Percentiles rank a stretch among this genome's conserved stretches.
These are phyloP conservation scores for Epistrophe eligans DNA, from an alignment of 2,888 invertebrate genomes.

Conservation along the genomic window DNA sequence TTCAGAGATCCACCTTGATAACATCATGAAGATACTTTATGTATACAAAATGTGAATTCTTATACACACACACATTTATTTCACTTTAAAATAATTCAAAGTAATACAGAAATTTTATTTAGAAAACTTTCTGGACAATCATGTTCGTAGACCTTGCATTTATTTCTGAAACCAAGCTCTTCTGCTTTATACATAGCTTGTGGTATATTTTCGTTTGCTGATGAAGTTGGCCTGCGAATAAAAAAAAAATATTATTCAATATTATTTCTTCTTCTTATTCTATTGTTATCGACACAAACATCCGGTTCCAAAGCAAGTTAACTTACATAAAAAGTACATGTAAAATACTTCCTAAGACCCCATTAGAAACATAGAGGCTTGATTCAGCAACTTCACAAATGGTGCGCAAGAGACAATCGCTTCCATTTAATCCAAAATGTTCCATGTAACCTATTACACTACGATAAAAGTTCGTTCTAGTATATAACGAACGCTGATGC, in stretches of 20 bases:
- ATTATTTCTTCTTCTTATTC: background rate
- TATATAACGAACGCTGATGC: conserved; percentile 70
- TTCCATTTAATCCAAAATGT: conserved; percentile 84
- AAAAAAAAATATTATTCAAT: background rate
- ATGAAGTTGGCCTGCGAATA: conserved; percentile 86
- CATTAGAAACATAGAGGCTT: conserved; percentile 84
- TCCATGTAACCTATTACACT: conserved; percentile 80
- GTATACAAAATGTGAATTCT: no score
- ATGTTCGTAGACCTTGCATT: conserved; percentile 85
- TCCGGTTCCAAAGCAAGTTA: background rate
- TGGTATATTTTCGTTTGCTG: conserved; percentile 85
- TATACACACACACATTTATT: no score
- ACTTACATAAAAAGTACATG: conserved; percentile 89
- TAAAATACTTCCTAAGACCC: conserved; percentile 88
- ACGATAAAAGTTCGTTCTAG: conserved; percentile 80
- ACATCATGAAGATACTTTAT: no score
- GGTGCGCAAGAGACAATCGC: conserved; percentile 86
- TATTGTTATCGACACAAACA: background rate
- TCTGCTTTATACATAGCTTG: conserved; percentile 86
- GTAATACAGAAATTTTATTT: conserved; percentile 83
- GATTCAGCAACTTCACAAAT: conserved; percentile 87
- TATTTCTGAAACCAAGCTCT: conserved; percentile 84
- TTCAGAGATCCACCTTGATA: no score
- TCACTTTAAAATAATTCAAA: no score
- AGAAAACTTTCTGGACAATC: conserved; percentile 86